Conservation (phyloP, 2,888 invertebrate species). For the Tolmerus cingulatus region DNA sequence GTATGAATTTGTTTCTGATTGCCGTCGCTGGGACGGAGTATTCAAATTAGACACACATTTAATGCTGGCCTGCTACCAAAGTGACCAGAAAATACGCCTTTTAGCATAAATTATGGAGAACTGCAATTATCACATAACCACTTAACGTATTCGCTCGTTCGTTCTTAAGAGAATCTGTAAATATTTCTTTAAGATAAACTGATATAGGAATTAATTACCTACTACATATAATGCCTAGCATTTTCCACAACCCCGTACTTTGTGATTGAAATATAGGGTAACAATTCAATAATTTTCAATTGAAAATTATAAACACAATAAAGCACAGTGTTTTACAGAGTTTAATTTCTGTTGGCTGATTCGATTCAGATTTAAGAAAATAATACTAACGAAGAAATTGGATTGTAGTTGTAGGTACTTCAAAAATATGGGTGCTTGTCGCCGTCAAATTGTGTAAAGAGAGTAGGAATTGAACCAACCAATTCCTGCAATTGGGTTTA, state of each 20-base stretch:
- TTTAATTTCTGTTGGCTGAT: too few species aligned
- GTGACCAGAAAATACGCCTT: background rate
- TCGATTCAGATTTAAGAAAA: too few species aligned
- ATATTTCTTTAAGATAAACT: background rate
- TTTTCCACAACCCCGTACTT: background rate
- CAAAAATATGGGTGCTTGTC: too few species aligned
- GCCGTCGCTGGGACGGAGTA: background rate
- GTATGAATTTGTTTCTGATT: background rate
- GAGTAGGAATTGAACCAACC: too few species aligned
- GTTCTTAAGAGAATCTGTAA: background rate
- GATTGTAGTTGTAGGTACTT: too few species aligned
- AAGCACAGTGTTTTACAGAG: too few species aligned
- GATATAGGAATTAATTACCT: background rate
- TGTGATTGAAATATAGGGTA: background rate
- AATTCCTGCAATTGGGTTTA: too few species aligned
- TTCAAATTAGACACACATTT: background rate
- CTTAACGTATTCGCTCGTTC: background rate
- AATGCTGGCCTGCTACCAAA: background rate
- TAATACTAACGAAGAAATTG: too few species aligned
- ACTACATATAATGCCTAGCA: background rate
- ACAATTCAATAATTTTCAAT: background rate
- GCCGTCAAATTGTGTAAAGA: too few species aligned
- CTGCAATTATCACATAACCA: background rate
- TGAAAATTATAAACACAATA: background rate
- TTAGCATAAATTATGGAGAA: background rate